Base-by-base conservation (phyloP, 2,797 vertebrate species). In the Schizothorax lantsangensis region DNA sequence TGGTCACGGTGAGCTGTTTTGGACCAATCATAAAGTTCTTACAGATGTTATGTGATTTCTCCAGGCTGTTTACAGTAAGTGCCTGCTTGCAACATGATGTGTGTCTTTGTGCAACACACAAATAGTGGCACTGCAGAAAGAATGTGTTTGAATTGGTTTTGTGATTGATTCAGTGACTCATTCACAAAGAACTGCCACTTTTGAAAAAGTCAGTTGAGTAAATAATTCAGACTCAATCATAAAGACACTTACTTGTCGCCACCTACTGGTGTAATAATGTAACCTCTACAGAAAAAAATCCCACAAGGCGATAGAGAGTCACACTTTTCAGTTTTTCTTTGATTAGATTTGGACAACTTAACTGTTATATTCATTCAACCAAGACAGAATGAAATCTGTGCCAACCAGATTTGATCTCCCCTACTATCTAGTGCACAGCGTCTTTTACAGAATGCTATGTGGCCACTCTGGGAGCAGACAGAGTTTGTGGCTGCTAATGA, bases 401-500 rank as follows among this genome's bases (percentile, higher is more conserved):
- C 69, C 2, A 72, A 47, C 72, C n/a, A 74, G n/a, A 26, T 45
- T 14, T 30, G 43, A 14, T 45, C 71, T 26, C 23, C 12, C 14
- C 3, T 47, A 45, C 71, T 26, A 45, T 73, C 11, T 43, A 45
- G 11, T 26, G 21, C 5, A 15, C 23, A 26, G 26, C 6, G 4
- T 26, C n/a, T 26, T 73, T 72, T 49, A 75, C 45, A 30, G 14
- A 49, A 19, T 33, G 21, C 11, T 52, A 12, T 96, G 95, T 79
- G 62, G 43, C 95, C 95, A 95, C 92, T 95, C n/a, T 17, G 26
- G 59, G 94, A 95, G 93, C 93, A 95, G 95, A 95, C 95, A 94
- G 95, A 95, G 95, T 94, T 95, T 64, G 43, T 43, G n/a, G 59
- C 94, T 91, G 94, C 93, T 96, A 96, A 96, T 95, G 96, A 96